These are phyloP conservation scores for Leptodactylus fallax DNA, from an alignment of 2,797 vertebrate genomes.

Conservation along the genomic window DNA sequence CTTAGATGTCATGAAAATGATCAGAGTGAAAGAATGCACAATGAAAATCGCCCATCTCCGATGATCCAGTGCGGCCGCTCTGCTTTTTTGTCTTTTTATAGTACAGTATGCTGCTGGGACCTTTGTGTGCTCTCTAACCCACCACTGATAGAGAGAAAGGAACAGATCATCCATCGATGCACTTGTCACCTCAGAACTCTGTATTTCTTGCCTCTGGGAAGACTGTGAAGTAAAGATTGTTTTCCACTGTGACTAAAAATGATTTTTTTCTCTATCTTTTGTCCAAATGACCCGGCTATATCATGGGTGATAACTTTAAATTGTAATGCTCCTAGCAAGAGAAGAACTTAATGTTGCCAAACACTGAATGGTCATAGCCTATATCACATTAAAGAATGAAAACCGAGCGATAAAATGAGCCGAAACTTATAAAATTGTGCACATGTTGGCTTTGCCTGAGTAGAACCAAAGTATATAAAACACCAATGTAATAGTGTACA, in stretches of 20 bases:
- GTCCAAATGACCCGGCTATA: slow-evolving; percentile 1
- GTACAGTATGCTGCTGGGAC: slow-evolving; percentile 42
- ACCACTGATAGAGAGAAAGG: slow-evolving; percentile 53
- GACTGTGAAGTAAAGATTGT: slow-evolving; percentile 45
- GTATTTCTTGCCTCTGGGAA: slow-evolving; percentile 53
- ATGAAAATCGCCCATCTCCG: slow-evolving; percentile 42
- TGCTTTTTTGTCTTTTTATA: slow-evolving; percentile 43
- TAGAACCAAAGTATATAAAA: too few relatives aligned
- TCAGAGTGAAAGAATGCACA: slow-evolving; percentile 44
- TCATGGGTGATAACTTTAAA: slow-evolving; percentile 40
- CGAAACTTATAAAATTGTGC: too few relatives aligned
- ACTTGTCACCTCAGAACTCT: slow-evolving; percentile 40
- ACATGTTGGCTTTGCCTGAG: too few relatives aligned
- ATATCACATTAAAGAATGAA: neutral
- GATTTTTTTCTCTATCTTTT: slow-evolving; percentile 18
- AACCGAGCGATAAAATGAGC: too few relatives aligned
- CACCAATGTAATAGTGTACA: too few relatives aligned
- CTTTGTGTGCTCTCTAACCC: slow-evolving; percentile 46
- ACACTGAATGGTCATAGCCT: slow-evolving; percentile 3
- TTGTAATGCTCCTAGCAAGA: slow-evolving; percentile 24
- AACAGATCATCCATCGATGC: slow-evolving; percentile 29
- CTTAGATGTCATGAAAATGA: slow-evolving; percentile 57
- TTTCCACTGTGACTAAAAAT: slow-evolving; percentile 37
- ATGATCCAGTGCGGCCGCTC: slow-evolving; percentile 20
- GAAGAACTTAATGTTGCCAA: slow-evolving; percentile 5